These are phyloP conservation scores for Hemibagrus guttatus DNA, from an alignment of 2,797 vertebrate species.

Conservation along the genomic window DNA sequence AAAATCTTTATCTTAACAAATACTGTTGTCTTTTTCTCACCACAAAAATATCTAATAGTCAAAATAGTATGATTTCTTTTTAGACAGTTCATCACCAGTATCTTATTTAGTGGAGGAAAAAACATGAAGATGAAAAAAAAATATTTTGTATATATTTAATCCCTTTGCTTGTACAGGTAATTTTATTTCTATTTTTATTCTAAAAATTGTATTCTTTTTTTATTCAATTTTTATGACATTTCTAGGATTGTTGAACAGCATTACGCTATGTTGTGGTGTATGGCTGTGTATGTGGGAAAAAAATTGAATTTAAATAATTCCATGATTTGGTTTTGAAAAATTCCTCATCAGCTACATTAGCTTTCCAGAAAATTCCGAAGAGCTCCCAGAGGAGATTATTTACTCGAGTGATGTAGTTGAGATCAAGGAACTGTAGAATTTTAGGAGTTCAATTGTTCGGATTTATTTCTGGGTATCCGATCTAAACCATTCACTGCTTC, in stretches of 20 bases:
- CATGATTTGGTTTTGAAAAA: not conserved
- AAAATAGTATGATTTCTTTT: not conserved
- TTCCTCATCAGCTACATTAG: not conserved
- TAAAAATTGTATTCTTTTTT: too few relatives aligned
- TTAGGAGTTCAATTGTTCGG: not conserved
- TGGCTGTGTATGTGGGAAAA: too few relatives aligned
- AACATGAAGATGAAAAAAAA: not conserved
- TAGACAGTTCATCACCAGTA: not conserved
- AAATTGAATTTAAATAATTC: not conserved
- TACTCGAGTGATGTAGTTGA: not conserved
- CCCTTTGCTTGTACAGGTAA: too few relatives aligned
- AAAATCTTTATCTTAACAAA: too few relatives aligned
- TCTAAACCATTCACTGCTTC: not conserved
- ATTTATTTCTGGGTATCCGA: too few relatives aligned
- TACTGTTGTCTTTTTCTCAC: not conserved
- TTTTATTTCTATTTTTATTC: too few relatives aligned
- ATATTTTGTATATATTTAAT: too few relatives aligned
- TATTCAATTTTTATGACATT: too few relatives aligned
- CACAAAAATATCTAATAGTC: not conserved
- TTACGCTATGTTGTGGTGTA: too few relatives aligned
- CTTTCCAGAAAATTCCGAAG: not conserved
- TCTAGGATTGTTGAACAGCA: too few relatives aligned
- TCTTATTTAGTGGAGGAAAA: not conserved
- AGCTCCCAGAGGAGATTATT: too few relatives aligned
- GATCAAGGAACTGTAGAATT: not conserved